These are phyloP conservation scores for Eublepharis macularius DNA, from an alignment of 2,113 vertebrate species.

Conservation along the genomic window DNA sequence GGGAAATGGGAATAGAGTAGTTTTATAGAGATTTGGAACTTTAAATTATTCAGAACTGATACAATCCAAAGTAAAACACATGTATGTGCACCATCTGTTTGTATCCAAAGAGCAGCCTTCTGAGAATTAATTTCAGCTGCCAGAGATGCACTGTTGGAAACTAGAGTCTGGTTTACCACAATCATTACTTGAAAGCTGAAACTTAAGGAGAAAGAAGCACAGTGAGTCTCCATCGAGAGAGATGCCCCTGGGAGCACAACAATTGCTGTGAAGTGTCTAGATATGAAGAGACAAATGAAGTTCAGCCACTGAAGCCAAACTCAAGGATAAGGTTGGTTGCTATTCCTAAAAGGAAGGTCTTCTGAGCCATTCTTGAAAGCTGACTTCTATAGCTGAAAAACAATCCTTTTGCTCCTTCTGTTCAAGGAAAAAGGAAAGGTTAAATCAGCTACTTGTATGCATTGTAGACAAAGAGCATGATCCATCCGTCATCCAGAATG, in stretches of 20 bases:
- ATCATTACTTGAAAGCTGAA: conserved; percentile 43
- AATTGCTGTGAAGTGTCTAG: conserved; percentile 41
- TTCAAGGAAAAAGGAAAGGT: background rate
- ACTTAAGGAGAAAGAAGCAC: conserved; percentile 40
- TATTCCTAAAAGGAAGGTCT: conserved; percentile 13
- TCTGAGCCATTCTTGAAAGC: background rate
- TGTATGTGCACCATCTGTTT: conserved; percentile 56
- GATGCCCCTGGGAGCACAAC: conserved; percentile 43
- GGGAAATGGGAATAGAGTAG: conserved; percentile 60
- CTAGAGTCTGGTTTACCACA: conserved; percentile 31
- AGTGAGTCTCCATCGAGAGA: conserved; percentile 40
- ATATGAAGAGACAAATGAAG: conserved; percentile 43
- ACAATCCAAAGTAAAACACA: conserved; percentile 48
- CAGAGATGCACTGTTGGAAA: conserved; percentile 32
- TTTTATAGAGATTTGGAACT: conserved; percentile 59
- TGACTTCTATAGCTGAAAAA: background rate
- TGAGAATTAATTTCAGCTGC: conserved; percentile 55
- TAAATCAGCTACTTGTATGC: background rate
- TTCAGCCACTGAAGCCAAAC: conserved; percentile 16
- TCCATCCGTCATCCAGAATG: background rate
- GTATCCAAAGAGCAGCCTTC: conserved; percentile 54
- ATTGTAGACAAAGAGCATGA: background rate
- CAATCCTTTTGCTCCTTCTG: background rate
- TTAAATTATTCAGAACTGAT: conserved; percentile 60
- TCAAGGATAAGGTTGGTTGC: conserved; percentile 21